Evolutionary conservation across 2,888 invertebrate species (phyloP), one percentile per base, ranked within the genome.

Genomic region (Leptothorax acervorum): DNA sequence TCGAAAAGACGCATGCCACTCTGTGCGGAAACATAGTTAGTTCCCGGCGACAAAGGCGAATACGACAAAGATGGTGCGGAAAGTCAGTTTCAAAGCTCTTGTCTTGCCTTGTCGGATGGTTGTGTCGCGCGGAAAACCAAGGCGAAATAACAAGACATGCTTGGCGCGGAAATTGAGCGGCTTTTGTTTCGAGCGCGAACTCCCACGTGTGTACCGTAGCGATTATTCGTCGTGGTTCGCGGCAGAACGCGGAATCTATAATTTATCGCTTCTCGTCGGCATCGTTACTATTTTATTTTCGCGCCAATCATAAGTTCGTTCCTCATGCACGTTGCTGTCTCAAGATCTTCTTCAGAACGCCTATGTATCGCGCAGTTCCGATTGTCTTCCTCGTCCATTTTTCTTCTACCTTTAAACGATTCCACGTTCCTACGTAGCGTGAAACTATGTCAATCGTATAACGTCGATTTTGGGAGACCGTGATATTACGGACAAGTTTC

Each of bases 1-100:
- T 83, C 51, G 57, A 83, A 87, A 87, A 89, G 66, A 79, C 71
- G 75, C 70, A 65, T 53, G 65, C 62, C 23, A 66, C 75, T 74
- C 65, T 81, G 51, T n/a, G 48, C 60, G 60, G 55, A 60, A 75
- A 83, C 71, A 51, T 89, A 85, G 87, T 88, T 89, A 89, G 83
- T 85, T 76, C 71, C 15, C 53, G 23, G 51, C 39, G 53, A 75
- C 78, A 75, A 82, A 82, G 83, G 35, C 60, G 39, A 71, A 45
- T 74, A 35, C 39, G 76, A 82, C 68, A 60, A 75, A 83, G 83
- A 82, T 87, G 63, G 70, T 63, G 53, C 48, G 18, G 51, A n/a
- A 62, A 66, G 70, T 62, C 84, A 66, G 71, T 81, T 73, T 89
- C 76, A 87, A 88, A 88, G 85, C 79, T 60, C 79, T 48, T 48